Percentiles rank a stretch among this genome's conserved stretches.
Conservation (phyloP, 1,140 invertebrate species). For the Polypedilum pembai region DNA sequence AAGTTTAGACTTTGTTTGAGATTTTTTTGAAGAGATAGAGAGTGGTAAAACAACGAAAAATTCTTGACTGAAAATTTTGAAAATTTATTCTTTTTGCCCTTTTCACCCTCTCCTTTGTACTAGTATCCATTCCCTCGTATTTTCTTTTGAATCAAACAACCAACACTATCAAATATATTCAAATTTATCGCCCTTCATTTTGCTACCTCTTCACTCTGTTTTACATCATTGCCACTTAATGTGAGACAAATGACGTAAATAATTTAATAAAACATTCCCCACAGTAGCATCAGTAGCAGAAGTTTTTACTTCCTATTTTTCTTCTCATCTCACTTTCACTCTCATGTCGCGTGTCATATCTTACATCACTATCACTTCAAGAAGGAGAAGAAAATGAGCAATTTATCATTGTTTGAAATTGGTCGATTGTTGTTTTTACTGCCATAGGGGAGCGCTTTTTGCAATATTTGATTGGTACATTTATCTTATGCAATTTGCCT, state of each 20-base stretch:
- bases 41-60: too few relatives aligned
- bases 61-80: too few relatives aligned
- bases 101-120: too few relatives aligned
- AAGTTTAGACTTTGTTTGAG: too few relatives aligned
- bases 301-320: not conserved
- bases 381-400: not conserved
- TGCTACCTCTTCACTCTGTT: too few relatives aligned
- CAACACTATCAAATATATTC: too few relatives aligned
- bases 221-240: slow-evolving; percentile 13
- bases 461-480: slow-evolving; percentile 10
- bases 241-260: slow-evolving; percentile 24
- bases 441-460: not conserved
- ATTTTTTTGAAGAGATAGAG: too few relatives aligned
- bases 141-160: too few relatives aligned
- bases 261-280: slow-evolving; percentile 26
- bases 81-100: too few relatives aligned
- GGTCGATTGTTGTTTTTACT: not conserved
- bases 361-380: not conserved
- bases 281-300: not conserved
- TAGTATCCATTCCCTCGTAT: too few relatives aligned
- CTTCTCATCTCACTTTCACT: not conserved
- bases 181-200: too few relatives aligned
- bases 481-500: slow-evolving; percentile 27
- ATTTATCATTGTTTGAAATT: slow-evolving; percentile 21
- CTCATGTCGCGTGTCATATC: slow-evolving; percentile 16